Percentiles rank a stretch among this genome's conserved stretches.
These are phyloP conservation scores for Channa striata DNA, from an alignment of 2,797 vertebrate species.

Conservation along the genomic window DNA sequence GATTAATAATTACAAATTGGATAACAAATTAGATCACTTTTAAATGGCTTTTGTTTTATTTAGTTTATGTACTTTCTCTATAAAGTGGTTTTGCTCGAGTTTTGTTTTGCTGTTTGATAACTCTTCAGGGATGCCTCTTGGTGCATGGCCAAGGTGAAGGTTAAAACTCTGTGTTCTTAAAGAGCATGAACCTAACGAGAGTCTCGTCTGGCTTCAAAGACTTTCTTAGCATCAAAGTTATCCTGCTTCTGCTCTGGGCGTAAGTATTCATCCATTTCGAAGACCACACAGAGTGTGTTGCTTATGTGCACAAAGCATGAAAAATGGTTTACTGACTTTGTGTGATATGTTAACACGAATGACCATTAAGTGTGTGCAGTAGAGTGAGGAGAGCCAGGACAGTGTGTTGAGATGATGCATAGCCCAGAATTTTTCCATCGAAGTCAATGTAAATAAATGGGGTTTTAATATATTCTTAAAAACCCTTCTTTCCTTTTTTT, in stretches of 20 bases:
- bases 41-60: constrained; percentile 17
- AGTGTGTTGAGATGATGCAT: constrained; percentile 10
- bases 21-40: constrained; percentile 26
- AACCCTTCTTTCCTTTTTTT: neutral
- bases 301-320: constrained; percentile 47
- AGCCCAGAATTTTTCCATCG: neutral
- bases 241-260: constrained; percentile 44
- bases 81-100: constrained; percentile 46
- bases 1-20: too few relatives aligned
- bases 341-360: constrained; percentile 23
- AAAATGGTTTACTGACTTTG: constrained; percentile 19
- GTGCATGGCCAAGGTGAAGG: constrained; percentile 74
- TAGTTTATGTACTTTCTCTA: constrained; percentile 22
- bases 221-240: constrained; percentile 53
- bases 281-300: constrained; percentile 23
- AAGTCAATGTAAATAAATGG: neutral
- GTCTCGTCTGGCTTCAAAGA: constrained; percentile 53
- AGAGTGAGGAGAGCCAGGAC: neutral
- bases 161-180: constrained; percentile 70
- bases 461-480: neutral
- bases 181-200: constrained; percentile 73
- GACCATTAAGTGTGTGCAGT: neutral
- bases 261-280: constrained; percentile 68
- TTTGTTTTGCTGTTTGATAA: constrained; percentile 65
- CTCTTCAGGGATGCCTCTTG: constrained; percentile 60